These are phyloP conservation scores for Drosophila lacertosa DNA, from an alignment of 1,140 invertebrate genomes.

Conservation along the genomic window DNA sequence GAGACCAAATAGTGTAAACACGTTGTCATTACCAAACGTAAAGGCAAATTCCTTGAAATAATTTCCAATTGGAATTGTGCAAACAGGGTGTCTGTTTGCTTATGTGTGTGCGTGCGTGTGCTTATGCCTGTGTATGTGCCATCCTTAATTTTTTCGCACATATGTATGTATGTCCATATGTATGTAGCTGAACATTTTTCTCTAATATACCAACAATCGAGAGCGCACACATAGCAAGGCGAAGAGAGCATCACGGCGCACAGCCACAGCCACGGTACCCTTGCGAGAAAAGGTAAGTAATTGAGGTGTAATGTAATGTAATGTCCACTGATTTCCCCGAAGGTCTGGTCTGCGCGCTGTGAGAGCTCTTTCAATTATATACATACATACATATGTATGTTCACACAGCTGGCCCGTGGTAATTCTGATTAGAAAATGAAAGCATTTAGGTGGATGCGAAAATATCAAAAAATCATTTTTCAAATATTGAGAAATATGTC, in stretches of 20 bases:
- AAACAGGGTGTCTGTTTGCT: conserved; percentile 66
- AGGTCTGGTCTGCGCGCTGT: conserved; percentile 35
- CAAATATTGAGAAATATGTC: neutral
- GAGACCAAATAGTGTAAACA: conserved; percentile 40
- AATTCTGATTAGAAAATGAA: neutral
- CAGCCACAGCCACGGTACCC: conserved; percentile 49
- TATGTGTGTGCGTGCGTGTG: conserved; percentile 49
- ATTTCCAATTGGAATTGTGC: conserved; percentile 68
- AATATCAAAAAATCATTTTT: neutral
- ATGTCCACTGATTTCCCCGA: conserved; percentile 51
- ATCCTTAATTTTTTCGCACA: conserved; percentile 72
- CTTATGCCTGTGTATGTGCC: conserved; percentile 60
- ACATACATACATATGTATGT: conserved; percentile 19
- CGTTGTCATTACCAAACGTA: conserved; percentile 25
- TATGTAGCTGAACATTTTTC: conserved; percentile 70
- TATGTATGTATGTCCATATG: conserved; percentile 56
- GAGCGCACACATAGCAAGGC: conserved; percentile 42
- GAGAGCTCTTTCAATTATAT: conserved; percentile 33
- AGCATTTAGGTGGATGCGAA: neutral
- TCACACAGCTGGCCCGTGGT: conserved; percentile 29
- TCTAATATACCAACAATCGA: conserved; percentile 78
- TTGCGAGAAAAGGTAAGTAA: conserved; percentile 58
- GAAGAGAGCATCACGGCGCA: conserved; percentile 41
- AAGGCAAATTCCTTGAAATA: conserved; percentile 46
- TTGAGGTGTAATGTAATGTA: conserved; percentile 55